Base-by-base conservation (phyloP, 2,797 vertebrate genomes). In the Manis crassicaudata region DNA sequence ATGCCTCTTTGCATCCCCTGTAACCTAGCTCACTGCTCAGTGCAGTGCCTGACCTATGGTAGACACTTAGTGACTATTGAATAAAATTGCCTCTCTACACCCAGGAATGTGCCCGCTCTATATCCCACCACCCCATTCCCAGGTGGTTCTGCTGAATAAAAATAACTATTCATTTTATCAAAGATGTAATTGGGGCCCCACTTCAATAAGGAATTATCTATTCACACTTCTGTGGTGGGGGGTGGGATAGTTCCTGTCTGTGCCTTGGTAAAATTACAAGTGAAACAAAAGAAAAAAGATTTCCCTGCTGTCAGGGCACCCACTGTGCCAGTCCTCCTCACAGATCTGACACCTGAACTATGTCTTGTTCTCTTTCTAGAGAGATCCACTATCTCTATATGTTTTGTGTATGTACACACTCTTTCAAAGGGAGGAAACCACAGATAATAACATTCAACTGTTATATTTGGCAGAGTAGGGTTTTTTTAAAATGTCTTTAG, bases 351-450 rank as follows among this genome's bases (percentile, higher is more conserved):
- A 75, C 0, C 1, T 21, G 50, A 25, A 29, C 70, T 43, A 32
- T 0, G 0, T 75, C 43, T 43, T 54, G 21, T 40, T 65, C 67
- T 85, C 11, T 65, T 72, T 46, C 88, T 65, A 7, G 63, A 46
- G 18, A 72, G 68, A 54, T 7, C 43, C 43, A 11, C 32, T 73
- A 7, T n/a, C 43, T 8, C 35, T 73, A 6, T n/a, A 37, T 91
- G 52, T 62, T 90, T 72, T 76, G 72, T 83, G 54, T 58, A 20
- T 40, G 18, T 65, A 17, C 29, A 1, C 46, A 8, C 50, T 73
- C 80, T 92, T 77, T 70, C 18, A 37, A 89, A 94, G 82, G 27
- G 58, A 96, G 87, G 83, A 96, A 86, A 92, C 92, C 84, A 92
- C 54, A 73, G 62, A 72, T 60, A 95, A 50, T 58, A 82, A 73